phyloP scores from a whole-genome alignment of 2,888 invertebrate genomes.

The Cryptophagus acutangulus region DNA sequence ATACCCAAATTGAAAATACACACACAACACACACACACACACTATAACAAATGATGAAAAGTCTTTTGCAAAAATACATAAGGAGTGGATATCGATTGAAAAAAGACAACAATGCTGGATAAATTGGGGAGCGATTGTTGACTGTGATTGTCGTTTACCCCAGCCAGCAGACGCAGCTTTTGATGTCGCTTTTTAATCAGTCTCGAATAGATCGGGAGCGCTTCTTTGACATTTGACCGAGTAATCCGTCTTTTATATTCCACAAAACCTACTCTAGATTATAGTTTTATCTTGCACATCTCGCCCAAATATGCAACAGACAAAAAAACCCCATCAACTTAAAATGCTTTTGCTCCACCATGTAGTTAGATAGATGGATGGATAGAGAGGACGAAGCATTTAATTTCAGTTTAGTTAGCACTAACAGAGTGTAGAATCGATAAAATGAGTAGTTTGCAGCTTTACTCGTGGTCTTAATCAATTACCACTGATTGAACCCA shows the following conservation, averaged over 20 bases:
- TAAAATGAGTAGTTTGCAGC: not conserved
- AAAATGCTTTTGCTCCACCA: no score
- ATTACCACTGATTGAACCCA: not conserved
- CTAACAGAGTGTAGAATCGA: no score
- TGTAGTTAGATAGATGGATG: no score
- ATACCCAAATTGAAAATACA: no score
- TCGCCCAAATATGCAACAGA: not conserved
- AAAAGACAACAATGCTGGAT: conserved; percentile 46
- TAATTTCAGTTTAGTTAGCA: no score
- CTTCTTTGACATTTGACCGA: conserved; percentile 50
- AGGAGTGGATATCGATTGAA: conserved; percentile 47
- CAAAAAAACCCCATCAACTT: no score
- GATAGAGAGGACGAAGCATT: no score
- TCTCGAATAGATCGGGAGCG: conserved; percentile 41
- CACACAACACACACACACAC: no score
- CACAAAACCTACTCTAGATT: conserved; percentile 28
- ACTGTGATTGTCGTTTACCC: conserved; percentile 48
- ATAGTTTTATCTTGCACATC: conserved; percentile 26
- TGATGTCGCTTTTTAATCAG: conserved; percentile 50
- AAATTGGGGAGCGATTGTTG: conserved; percentile 49
- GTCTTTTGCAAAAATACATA: conserved; percentile 40
- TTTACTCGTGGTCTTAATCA: not conserved
- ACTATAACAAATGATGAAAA: conserved; percentile 43
- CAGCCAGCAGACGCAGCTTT: conserved; percentile 38
- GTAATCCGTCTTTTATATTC: conserved; percentile 47